phyloP scores from a whole-genome alignment of 2,888 invertebrate genomes.

The Apamea crenata region DNA sequence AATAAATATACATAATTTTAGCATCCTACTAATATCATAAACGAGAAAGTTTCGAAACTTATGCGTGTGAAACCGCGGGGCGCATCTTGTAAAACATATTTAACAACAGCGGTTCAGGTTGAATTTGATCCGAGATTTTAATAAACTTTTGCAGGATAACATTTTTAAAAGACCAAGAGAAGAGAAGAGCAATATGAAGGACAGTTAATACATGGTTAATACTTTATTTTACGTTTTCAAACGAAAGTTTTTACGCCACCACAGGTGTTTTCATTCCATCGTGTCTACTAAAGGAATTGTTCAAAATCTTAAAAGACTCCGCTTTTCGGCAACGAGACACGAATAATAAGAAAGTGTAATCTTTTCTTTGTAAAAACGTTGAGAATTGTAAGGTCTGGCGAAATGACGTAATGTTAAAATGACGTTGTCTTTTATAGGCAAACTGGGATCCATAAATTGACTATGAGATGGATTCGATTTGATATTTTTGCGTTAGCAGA shows the following conservation, averaged over 20 bases:
- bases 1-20: not conserved
- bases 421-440: not conserved
- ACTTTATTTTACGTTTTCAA: constrained; percentile 8
- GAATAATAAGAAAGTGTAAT: constrained; percentile 41
- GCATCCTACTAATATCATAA: no score
- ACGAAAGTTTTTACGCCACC: constrained; percentile 3
- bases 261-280: constrained; percentile 19
- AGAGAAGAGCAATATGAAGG: no score
- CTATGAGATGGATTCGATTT: not conserved
- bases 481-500: not conserved
- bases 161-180: not conserved
- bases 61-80: no score
- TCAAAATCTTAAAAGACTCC: constrained; percentile 20
- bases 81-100: no score
- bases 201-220: not conserved
- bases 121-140: no score
- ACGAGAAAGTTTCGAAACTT: no score
- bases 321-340: constrained; percentile 14
- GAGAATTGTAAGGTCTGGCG: constrained; percentile 6
- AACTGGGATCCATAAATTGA: constrained; percentile 7
- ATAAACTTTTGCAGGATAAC: not conserved
- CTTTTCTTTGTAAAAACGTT: constrained; percentile 11
- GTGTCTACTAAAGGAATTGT: constrained; percentile 25
- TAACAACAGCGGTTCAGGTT: not conserved
- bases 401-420: constrained; percentile 17